phyloP scores from a whole-genome alignment of 2,113 vertebrate species.

The Phyllostomus hastatus region DNA sequence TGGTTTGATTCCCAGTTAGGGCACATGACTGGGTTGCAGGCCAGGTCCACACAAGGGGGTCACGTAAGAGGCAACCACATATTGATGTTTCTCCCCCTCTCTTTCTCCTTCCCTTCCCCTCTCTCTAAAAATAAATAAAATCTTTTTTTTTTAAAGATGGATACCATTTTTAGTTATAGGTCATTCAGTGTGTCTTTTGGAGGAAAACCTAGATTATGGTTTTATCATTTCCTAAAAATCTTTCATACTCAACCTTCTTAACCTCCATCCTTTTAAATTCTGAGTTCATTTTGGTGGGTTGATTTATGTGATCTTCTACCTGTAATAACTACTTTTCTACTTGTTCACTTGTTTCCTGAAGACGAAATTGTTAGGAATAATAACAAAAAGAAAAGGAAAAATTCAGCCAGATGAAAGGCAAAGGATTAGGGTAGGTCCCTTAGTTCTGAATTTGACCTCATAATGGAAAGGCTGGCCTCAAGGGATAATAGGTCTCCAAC shows the following conservation, averaged over 20 bases:
- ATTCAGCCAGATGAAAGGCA: background rate
- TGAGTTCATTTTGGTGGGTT: background rate
- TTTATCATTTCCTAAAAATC: constrained; percentile 28
- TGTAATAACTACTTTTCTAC: background rate
- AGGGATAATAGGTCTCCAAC: background rate
- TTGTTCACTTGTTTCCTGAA: constrained; percentile 29
- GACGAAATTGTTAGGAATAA: constrained; percentile 2
- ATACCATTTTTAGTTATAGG: background rate
- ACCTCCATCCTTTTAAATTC: constrained; percentile 34
- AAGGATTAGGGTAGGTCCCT: background rate
- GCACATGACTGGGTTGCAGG: too few relatives aligned
- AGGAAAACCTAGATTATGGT: constrained; percentile 16
- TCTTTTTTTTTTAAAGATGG: background rate
- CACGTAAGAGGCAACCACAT: too few relatives aligned
- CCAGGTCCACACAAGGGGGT: too few relatives aligned
- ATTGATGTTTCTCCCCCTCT: too few relatives aligned
- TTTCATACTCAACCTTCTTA: background rate
- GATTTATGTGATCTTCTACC: background rate
- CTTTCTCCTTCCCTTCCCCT: too few relatives aligned
- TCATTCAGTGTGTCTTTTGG: background rate
- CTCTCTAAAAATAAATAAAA: too few relatives aligned
- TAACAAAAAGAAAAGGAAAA: constrained; percentile 13
- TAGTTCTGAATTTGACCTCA: constrained; percentile 25
- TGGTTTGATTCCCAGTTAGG: too few relatives aligned
- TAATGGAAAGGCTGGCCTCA: background rate